A percentile compares a stretch with the other conserved stretches of the same genome.
Evolutionary conservation across 2,888 invertebrate species (phyloP).

Genomic region (Panorpa germanica): DNA sequence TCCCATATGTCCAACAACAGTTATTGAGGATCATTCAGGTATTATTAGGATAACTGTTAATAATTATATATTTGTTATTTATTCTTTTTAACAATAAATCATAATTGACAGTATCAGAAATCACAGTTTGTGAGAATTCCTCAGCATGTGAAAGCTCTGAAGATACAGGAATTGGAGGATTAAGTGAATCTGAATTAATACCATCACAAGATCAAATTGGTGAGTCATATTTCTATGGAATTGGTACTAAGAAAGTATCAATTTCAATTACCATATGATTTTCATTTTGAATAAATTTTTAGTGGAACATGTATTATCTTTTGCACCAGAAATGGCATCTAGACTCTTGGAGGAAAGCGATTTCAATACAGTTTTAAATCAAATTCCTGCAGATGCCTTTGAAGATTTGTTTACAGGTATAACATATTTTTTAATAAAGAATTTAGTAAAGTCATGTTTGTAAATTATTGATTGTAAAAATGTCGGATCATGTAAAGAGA

Average conservation of each 20-base stretch:
- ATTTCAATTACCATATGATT: slow-evolving; percentile 4
- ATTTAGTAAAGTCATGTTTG: neutral
- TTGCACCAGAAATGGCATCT: slow-evolving; percentile 30
- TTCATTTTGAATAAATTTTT: slow-evolving; percentile 6
- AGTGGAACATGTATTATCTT: slow-evolving; percentile 6
- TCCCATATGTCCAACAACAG: slow-evolving; percentile 5
- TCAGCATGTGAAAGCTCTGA: slow-evolving; percentile 43
- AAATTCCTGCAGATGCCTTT: slow-evolving; percentile 64
- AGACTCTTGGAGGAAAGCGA: slow-evolving; percentile 52
- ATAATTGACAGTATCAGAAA: slow-evolving; percentile 19
- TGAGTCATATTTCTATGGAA: slow-evolving; percentile 13
- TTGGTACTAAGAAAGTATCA: too few relatives aligned
- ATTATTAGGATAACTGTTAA: neutral
- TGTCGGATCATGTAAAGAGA: slow-evolving; percentile 2
- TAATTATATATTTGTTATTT: neutral
- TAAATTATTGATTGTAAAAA: slow-evolving; percentile 3
- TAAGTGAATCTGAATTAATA: slow-evolving; percentile 38
- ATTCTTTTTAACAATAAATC: neutral
- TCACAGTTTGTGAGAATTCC: slow-evolving; percentile 37
- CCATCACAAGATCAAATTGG: slow-evolving; percentile 25
- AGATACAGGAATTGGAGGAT: slow-evolving; percentile 34
- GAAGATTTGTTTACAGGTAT: slow-evolving; percentile 61
- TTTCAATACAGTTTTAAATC: slow-evolving; percentile 58
- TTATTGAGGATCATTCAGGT: slow-evolving; percentile 6
- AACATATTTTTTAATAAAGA: neutral